Base-by-base conservation (phyloP, 2,797 vertebrate genomes). In the Micrastur ruficollis region DNA sequence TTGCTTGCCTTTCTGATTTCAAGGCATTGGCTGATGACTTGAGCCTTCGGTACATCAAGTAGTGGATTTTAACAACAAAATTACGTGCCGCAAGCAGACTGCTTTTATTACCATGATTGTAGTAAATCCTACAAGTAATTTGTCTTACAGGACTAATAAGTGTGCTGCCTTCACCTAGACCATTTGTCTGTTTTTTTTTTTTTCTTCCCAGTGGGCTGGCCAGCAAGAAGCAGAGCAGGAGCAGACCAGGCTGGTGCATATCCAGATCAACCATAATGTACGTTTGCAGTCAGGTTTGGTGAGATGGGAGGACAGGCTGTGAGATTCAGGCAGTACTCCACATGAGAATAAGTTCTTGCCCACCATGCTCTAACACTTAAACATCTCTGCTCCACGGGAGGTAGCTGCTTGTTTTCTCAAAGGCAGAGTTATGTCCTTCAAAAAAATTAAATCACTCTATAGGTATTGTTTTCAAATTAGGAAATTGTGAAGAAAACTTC, bases 401-500 rank as follows among this genome's bases (percentile, higher is more conserved):
- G 21, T 34, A 31, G 29, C 67, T 93, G 55, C 25, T 1, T 71
- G 8, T 89, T 91, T 87, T 81, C 46, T 85, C 29, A 56, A 34
- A 83, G 61, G 32, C 29, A 38, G 46, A 86, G 15, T 67, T 92
- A 65, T 50, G 21, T 55, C 10, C 5, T 72, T 93, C 3, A 44
- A 46, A 73, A 71, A 49, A 29, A 12, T 34, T 27, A 50, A 71
- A 42, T 89, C 36, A 8, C 40, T 81, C 42, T 25, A 14, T 90
- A 75, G 86, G 50, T 95, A 47, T 70, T 91, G 50, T 53, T 93
- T 91, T 82, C 71, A n/a, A 49, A 80, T 70, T 25, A 81, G 44
- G 38, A 26, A 55, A 65, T n/a, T 63, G n/a, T 59, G 52, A 93
- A 38, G 29, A 90, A 84, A 50, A 23, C 26, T 44, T 80, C 40